Evolutionary conservation across 2,113 vertebrate genomes (phyloP).

Genomic region (Octodon degus): DNA sequence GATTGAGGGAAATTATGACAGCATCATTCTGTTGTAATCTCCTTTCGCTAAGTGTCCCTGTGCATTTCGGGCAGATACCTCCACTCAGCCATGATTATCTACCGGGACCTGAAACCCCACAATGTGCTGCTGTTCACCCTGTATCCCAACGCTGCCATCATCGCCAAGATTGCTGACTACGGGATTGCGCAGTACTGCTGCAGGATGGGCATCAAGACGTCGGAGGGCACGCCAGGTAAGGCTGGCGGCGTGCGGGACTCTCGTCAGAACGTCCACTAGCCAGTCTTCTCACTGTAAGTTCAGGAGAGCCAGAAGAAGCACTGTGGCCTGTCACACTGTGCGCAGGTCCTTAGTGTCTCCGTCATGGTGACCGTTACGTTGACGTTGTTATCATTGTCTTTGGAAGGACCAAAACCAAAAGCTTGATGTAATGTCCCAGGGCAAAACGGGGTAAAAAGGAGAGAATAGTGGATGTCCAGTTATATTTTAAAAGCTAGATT

Average conservation of each 20-base stretch:
- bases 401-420: background rate
- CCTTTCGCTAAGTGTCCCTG: background rate
- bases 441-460: background rate
- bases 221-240: conserved; percentile 96
- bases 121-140: conserved; percentile 97
- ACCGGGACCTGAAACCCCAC: conserved; percentile 98
- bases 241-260: background rate
- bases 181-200: conserved; percentile 98
- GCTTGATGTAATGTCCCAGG: background rate
- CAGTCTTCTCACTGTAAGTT: background rate
- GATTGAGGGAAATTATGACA: background rate
- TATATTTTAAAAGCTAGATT: conserved; percentile 19
- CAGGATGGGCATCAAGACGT: conserved; percentile 96
- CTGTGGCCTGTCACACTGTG: background rate
- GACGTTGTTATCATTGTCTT: background rate
- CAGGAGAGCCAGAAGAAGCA: background rate
- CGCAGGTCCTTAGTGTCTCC: background rate
- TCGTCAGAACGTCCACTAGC: background rate
- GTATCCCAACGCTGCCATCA: conserved; percentile 93
- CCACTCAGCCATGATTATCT: conserved; percentile 97
- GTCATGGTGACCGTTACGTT: background rate
- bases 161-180: conserved; percentile 98
- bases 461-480: background rate
- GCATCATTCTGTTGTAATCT: background rate
- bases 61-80: conserved; percentile 90